Percentiles rank a stretch among this genome's conserved stretches.
Evolutionary conservation across 2,113 vertebrate species (phyloP).

Genomic region (Apus apus): DNA sequence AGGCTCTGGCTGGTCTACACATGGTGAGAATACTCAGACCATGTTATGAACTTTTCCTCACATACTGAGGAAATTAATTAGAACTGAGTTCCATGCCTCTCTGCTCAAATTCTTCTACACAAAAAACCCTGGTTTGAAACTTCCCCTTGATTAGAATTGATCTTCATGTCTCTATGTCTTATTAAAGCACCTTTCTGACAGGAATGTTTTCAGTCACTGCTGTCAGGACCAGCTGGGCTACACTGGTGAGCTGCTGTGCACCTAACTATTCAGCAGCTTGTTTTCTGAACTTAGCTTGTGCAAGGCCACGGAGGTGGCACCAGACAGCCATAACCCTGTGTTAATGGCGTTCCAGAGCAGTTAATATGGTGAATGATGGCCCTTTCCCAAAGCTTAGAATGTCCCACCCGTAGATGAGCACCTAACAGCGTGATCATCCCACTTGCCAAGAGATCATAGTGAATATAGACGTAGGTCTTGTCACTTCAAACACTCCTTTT

Average conservation of each 20-base stretch:
- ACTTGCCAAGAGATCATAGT: background rate
- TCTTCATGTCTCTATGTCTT: background rate
- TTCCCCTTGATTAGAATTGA: background rate
- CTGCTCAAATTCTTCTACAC: background rate
- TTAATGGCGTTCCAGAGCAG: background rate
- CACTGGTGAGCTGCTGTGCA: background rate
- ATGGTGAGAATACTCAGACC: background rate
- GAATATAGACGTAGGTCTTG: background rate
- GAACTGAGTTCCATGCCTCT: background rate
- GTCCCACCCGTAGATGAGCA: background rate
- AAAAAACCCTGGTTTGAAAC: background rate
- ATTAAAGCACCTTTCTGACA: fast-evolving
- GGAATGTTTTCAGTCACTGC: background rate
- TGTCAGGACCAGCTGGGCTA: background rate
- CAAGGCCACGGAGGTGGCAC: background rate
- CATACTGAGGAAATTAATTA: background rate
- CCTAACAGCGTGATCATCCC: background rate
- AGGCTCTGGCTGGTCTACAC: background rate
- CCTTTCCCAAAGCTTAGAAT: background rate
- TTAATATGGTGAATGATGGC: background rate
- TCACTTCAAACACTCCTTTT: background rate
- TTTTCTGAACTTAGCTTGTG: background rate
- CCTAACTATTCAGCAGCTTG: background rate
- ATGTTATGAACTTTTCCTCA: background rate
- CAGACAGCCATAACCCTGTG: background rate